These are phyloP conservation scores for Sebastolobus alascanus DNA, from an alignment of 2,797 vertebrate genomes.

Conservation along the genomic window DNA sequence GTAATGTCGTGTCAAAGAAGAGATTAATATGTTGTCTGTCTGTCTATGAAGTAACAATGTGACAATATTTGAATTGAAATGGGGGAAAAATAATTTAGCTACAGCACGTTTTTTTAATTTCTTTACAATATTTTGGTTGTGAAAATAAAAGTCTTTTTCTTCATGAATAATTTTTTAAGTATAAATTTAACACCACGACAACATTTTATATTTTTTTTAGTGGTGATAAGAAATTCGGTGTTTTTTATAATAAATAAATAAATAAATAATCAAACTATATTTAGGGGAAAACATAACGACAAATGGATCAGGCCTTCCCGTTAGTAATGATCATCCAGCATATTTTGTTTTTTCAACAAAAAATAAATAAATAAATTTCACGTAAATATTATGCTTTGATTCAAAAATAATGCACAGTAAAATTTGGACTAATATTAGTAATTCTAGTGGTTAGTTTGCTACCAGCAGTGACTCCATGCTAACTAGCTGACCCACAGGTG, in stretches of 20 bases:
- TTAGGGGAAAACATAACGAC: not conserved
- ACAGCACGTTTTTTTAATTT: not conserved
- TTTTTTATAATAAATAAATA: slow-evolving; percentile 11
- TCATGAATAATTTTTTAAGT: not conserved
- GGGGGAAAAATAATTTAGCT: not conserved
- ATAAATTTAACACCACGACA: not conserved
- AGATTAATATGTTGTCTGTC: not conserved
- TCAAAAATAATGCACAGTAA: not conserved
- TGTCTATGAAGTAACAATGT: not conserved
- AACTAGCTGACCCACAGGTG: slow-evolving; percentile 61
- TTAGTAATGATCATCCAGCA: not conserved
- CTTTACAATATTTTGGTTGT: not conserved
- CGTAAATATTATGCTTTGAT: not conserved
- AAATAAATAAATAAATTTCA: not conserved
- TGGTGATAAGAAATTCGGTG: not conserved
- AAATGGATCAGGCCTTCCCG: not conserved
- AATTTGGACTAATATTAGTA: too few species aligned
- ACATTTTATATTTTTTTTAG: not conserved
- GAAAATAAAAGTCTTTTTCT: not conserved
- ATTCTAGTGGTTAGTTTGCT: not conserved
- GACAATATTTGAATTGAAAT: not conserved
- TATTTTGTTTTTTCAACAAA: not conserved
- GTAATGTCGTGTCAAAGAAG: not conserved
- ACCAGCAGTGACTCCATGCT: not conserved
- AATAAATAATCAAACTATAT: not conserved